Evolutionary conservation across 2,888 invertebrate genomes (phyloP), one percentile per base, ranked within the genome.

Genomic region (Mesorhabditis sp.): DNA sequence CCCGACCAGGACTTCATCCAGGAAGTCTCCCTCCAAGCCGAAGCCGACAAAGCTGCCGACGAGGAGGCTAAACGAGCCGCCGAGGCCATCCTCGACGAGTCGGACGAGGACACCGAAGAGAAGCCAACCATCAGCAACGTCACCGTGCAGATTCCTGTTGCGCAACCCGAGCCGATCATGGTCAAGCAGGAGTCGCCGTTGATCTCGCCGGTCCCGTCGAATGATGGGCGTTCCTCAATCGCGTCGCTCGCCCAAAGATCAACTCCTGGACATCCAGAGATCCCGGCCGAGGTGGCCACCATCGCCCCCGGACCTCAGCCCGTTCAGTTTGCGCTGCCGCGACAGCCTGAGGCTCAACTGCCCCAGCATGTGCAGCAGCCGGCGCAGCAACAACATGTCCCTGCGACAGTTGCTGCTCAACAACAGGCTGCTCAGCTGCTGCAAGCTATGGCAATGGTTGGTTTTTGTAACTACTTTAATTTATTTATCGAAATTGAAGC

Each of bases 1-100:
- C 74, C 76, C 5, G 13, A 15, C 4, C 66, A 70, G 10, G 74
- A 76, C 45, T 73, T 74, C 63, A 66, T 67, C 5, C 62, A 69
- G 66, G 58, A 28, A 28, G 28, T 28, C 28, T 28, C 28, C 28
- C 28, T 50, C 58, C n/a, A 50, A n/a, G 58, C 58, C 58, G 10
- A 10, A 50, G 58, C 7, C 10, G 58, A 50, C n/a, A 10, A 10
- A n/a, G 58, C 10, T 13, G 58, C n/a, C 58, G 58, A 50, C n/a
- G 58, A 50, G n/a, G 58, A 50, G 58, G 58, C 58, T 13, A 50
- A 50, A n/a, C 7, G 58, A 50, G 58, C 58, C 58, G 58, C 58
- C n/a, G 58, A 50, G 58, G 58, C 58, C 10, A 50, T 50, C n/a
- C n/a, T 50, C 10, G 58, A 50, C 58, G 58, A 50, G 28, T 28